A percentile compares a stretch with the other conserved stretches of the same genome.
These are phyloP conservation scores for Zaprionus inermis DNA, from an alignment of 1,140 invertebrate species.

Conservation along the genomic window DNA sequence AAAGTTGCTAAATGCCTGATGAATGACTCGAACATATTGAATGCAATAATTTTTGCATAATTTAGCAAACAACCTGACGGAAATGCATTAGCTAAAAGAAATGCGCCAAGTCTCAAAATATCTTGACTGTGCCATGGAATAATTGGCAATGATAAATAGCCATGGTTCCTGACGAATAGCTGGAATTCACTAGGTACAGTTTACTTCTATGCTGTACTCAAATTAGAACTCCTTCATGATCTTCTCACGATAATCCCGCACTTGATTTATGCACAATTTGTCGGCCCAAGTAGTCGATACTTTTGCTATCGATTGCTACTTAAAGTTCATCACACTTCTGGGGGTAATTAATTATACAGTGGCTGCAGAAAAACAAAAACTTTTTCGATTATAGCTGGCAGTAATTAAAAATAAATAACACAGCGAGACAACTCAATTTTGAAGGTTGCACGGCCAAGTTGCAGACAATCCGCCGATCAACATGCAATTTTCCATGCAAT, in stretches of 20 bases:
- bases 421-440: conserved; percentile 76
- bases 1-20: conserved; percentile 78
- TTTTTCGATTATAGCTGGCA: conserved; percentile 17
- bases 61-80: conserved; percentile 36
- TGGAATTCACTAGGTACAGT: background rate
- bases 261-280: conserved; percentile 49
- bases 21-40: conserved; percentile 74
- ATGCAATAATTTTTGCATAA: conserved; percentile 60
- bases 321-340: conserved; percentile 75
- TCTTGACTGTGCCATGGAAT: background rate
- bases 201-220: background rate
- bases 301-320: conserved; percentile 51
- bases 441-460: conserved; percentile 59
- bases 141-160: conserved; percentile 24
- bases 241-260: conserved; percentile 34
- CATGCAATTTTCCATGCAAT: conserved; percentile 74
- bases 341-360: conserved; percentile 67
- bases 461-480: conserved; percentile 53
- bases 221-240: background rate
- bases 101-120: background rate
- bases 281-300: conserved; percentile 10
- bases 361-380: background rate
- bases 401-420: conserved; percentile 68
- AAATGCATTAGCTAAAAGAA: conserved; percentile 32
- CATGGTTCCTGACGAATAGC: background rate